Conservation (phyloP, 2,113 vertebrate species). For the Carassius gibelio region DNA sequence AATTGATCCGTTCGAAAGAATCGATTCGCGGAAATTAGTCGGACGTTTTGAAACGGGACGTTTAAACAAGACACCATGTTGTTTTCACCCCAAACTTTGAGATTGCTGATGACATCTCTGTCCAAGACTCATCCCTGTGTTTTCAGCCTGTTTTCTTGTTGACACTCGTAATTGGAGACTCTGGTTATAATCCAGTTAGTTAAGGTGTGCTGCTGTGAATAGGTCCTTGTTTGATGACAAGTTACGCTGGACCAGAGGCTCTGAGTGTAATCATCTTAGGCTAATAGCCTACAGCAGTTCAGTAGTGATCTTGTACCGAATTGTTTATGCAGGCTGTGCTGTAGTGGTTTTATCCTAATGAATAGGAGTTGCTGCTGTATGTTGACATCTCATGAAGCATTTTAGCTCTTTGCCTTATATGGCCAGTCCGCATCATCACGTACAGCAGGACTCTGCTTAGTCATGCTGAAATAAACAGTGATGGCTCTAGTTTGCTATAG, state of each 20-base stretch:
- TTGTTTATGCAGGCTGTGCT: background rate
- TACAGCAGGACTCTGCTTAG: slow-evolving; percentile 48
- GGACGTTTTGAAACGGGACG: background rate
- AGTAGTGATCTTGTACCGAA: background rate
- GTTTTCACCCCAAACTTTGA: slow-evolving; percentile 28
- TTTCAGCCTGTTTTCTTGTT: background rate
- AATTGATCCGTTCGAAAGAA: background rate
- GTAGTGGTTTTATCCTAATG: slow-evolving; percentile 15
- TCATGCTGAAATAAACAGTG: slow-evolving; percentile 65
- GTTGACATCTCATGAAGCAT: background rate
- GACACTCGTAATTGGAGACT: background rate
- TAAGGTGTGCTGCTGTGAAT: background rate
- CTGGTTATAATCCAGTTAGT: slow-evolving; percentile 22
- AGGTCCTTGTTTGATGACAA: background rate
- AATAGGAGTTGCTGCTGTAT: background rate
- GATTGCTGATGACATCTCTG: background rate
- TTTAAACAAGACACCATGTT: slow-evolving; percentile 3
- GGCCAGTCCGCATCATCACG: slow-evolving; percentile 73
- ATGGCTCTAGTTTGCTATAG: slow-evolving; percentile 37
- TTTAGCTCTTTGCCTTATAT: slow-evolving; percentile 79
- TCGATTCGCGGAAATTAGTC: background rate
- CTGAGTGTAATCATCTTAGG: background rate
- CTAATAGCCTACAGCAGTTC: background rate
- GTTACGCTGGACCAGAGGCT: background rate
- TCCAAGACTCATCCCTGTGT: background rate